Evolutionary conservation across 1,140 invertebrate species (phyloP), one percentile per base, ranked within the genome.

Genomic region (Oscheius sp.): DNA sequence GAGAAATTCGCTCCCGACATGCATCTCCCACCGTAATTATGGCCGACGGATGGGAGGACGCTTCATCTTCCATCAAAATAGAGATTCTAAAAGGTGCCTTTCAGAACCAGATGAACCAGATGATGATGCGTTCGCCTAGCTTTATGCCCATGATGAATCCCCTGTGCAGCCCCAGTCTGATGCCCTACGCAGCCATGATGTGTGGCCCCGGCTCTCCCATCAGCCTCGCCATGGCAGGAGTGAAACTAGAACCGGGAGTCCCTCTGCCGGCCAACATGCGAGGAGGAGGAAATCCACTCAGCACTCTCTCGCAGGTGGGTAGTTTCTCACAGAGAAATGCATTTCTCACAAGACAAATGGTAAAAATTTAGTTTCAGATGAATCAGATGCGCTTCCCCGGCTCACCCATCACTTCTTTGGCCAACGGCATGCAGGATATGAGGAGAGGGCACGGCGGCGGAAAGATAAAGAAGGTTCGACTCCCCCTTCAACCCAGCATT

Each of bases 371-470:
- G 10, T 63, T 45, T 63, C 31, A 63, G 34, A 64, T 72, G 2
- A 36, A 69, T n/a, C 46, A 52, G 29, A 68, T 7, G 32, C 28
- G 31, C 2, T 36, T 73, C 46, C 63, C 65, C 45, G 45, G 4
- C 29, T 10, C 23, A 38, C 32, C 36, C 18, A 62, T 62, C 2
- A 36, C 68, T 1, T 28, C 55, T 18, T 38, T 73, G 65, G 18
- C 38, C 49, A 52, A 42, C 10, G 63, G 49, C 2, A 46, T 35
- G n/a, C 23, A 35, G 20, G 35, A 59, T 49, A 45, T 35, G 29
- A 4, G 59, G 71, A 71, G 34, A 4, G 10, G 61, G 59, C 45
- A 58, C 3, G 38, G 52, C n/a, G 36, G 64, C 7, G 38, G n/a
- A 23, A 58, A 20, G 20, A 10, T 15, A 18, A 71, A 28, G 62